Base-by-base conservation (phyloP, 2,888 invertebrate genomes). In the Lasiommata megera region DNA sequence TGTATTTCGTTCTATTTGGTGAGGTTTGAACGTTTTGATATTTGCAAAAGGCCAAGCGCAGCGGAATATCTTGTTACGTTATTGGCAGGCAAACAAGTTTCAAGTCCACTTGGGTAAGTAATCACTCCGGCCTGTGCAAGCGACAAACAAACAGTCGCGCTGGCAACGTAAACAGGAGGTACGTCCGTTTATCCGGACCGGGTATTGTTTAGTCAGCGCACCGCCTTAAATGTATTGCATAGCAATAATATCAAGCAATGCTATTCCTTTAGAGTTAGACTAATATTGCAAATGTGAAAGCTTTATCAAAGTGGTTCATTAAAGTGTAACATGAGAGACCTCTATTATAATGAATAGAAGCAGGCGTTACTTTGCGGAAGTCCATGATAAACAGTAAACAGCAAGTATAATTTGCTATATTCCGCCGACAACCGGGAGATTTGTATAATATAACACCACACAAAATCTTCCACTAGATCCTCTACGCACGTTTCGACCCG, bases 51-150 rank as follows among this genome's bases (percentile, higher is more conserved):
- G 14, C 46, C 31, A 23, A 23, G 23, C 23, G 16, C 29, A 8
- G 14, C 6, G 16, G 16, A 14, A 31, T 46, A 46, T 31, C 11
- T 6, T n/a, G 31, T 38, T 28, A 38, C 38, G 1, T 38, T 16
- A 38, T 38, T 51, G 38, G 38, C 23, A 9, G 38, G 28, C 51
- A 34, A 48, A 48, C 47, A 40, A n/a, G 51, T 51, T 51, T 51
- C 51, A 55, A 55, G 54, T 55, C 37, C 47, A 58, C 52, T 48
- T 44, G 52, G 53, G 55, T 53, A 14, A 44, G 51, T 58, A 58
- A 58, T 61, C 58, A 55, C 52, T 38, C 43, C 34, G 51, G 47
- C 34, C 34, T 34, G 44, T 47, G 40, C 34, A 17, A 44, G 47
- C 41, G 31, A 37, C 18, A 48, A 34, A 52, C 52, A 58, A 58